Base-by-base conservation (phyloP, 1,140 invertebrate genomes). In the Philopotamus ludificatus region DNA sequence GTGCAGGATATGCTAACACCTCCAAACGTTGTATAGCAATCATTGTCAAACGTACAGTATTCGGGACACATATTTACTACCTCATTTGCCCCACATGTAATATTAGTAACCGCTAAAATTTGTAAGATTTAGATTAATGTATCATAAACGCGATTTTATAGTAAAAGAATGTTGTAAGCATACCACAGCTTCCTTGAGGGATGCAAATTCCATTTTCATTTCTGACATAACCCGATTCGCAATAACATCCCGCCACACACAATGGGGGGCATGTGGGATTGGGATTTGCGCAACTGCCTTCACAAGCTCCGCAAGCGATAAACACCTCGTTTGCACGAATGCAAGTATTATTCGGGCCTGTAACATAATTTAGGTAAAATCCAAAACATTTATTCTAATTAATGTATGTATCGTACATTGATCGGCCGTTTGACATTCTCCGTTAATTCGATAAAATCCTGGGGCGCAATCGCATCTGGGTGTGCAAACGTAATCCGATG, bases 361-460 rank as follows among this genome's bases (percentile, higher is more conserved):
- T n/a, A n/a, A n/a, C n/a, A n/a, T n/a, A n/a, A n/a, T n/a, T n/a
- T n/a, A n/a, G 2, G 25, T 45, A 25, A 23, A 47, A 47, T 47
- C 44, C 4, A 7, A 9, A 12, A 3, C 4, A 9, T 4, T 9
- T 9, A 15, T 9, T 20, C 12, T 7, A 34, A 12, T 7, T 9
- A 16, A 47, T 47, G 18, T 20, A 4, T 47, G 18, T 9, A 7
- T 9, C 18, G 7, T 4, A 47, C 10, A 15, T 20, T 47, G 18
- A 8, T 7, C 15, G 8, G 8, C 18, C 20, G 34, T 23, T 50
- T 64, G 60, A 47, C 66, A 68, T 20, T 57, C 54, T 15, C 61
- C 26, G 9, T 53, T 4, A 44, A 53, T 21, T 34, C 23, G 21
- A 7, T 63, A 53, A 54, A 50, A 68, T 7, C 66, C 66, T 20